These are phyloP conservation scores for Drosophila simulans DNA, from an alignment of 1,140 invertebrate genomes.

Conservation along the genomic window DNA sequence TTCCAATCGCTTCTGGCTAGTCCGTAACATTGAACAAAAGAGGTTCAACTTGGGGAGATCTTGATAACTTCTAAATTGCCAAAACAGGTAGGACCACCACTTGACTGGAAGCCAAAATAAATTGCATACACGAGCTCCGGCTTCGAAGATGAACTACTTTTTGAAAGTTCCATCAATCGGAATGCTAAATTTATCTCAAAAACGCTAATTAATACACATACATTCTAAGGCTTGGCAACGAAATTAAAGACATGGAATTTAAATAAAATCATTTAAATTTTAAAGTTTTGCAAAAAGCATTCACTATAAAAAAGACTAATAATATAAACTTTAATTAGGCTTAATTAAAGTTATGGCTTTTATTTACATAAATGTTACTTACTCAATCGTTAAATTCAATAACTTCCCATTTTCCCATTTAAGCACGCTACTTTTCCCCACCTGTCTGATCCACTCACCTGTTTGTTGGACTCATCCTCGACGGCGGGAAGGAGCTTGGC, in stretches of 20 bases:
- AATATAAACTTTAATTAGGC: no score
- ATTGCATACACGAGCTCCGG: conserved; percentile 41
- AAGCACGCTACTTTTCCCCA: background rate
- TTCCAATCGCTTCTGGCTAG: conserved; percentile 41
- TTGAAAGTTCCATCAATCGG: conserved; percentile 18
- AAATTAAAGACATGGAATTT: conserved; percentile 11
- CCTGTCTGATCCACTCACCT: conserved; percentile 56
- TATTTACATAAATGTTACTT: no score
- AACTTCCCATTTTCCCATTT: background rate
- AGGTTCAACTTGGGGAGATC: conserved; percentile 41
- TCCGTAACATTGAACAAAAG: conserved; percentile 34
- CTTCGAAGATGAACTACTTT: conserved; percentile 43
- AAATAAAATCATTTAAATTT: background rate
- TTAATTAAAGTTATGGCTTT: no score
- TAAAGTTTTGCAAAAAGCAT: background rate
- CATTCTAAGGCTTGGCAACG: conserved; percentile 8
- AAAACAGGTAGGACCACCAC: conserved; percentile 43
- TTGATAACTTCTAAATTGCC: conserved; percentile 27
- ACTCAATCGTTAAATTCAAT: no score
- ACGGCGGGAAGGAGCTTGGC: conserved; percentile 67
- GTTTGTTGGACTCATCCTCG: conserved; percentile 79
- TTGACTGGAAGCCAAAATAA: conserved; percentile 26
- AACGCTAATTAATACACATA: conserved; percentile 30
- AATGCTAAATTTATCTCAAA: conserved; percentile 39
- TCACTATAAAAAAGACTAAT: no score